Percentiles rank a stretch among this genome's conserved stretches.
Conservation (phyloP, 2,113 vertebrate species). For the Gambusia affinis region DNA sequence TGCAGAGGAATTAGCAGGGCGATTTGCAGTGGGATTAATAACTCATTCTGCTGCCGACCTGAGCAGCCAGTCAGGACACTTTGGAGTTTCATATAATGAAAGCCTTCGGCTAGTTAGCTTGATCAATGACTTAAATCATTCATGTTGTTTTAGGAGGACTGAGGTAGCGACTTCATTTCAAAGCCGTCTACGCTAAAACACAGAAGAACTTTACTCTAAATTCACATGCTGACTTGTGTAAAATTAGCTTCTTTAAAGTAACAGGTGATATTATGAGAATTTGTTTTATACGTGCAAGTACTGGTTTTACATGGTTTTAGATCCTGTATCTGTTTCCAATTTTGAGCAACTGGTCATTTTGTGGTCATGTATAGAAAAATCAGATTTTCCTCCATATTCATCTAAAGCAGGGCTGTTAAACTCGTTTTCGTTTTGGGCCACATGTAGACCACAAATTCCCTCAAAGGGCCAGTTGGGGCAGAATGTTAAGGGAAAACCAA, state of each 20-base stretch:
- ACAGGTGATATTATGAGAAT: not conserved
- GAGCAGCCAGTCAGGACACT: constrained; percentile 52
- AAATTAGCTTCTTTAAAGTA: not conserved
- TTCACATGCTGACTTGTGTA: constrained; percentile 13
- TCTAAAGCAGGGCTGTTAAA: not conserved
- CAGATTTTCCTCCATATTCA: not conserved
- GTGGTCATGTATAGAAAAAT: too few relatives aligned
- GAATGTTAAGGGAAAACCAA: too few relatives aligned
- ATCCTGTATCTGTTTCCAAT: not conserved
- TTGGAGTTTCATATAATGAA: constrained; percentile 69
- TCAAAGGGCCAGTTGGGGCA: too few relatives aligned
- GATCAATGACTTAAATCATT: constrained; percentile 74
- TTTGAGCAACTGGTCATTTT: not conserved
- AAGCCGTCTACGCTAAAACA: constrained; percentile 18
- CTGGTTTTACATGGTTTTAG: not conserved
- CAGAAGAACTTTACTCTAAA: constrained; percentile 28
- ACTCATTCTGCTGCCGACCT: constrained; percentile 46
- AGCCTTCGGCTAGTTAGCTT: constrained; percentile 67
- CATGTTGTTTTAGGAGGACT: constrained; percentile 53
- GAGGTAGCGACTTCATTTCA: constrained; percentile 38
- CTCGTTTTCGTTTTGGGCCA: too few relatives aligned
- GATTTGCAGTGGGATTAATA: constrained; percentile 69
- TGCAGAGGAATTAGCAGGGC: constrained; percentile 49
- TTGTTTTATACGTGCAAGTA: not conserved
- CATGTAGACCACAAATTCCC: not conserved